Evolutionary conservation across 2,888 invertebrate genomes (phyloP).

Genomic region (Tenthredo mesomela): DNA sequence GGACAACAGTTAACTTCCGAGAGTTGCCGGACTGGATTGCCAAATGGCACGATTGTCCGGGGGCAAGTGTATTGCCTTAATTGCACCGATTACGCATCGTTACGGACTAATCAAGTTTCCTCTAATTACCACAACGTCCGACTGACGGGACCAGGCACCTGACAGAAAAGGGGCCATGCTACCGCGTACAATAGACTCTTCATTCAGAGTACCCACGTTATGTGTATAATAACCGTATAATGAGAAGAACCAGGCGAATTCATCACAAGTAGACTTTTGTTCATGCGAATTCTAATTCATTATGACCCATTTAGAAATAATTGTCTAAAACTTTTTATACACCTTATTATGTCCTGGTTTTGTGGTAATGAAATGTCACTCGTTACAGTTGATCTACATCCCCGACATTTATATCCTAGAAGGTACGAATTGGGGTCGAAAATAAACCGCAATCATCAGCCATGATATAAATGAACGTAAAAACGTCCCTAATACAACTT

Average conservation of each 20-base stretch:
- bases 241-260: not conserved
- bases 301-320: not conserved
- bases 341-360: not conserved
- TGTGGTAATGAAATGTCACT: not conserved
- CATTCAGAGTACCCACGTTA: not conserved
- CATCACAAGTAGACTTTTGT: not conserved
- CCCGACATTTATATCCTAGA: not conserved
- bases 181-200: constrained; percentile 12
- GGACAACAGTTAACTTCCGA: constrained; percentile 36
- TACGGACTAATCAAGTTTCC: constrained; percentile 44
- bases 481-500: not conserved
- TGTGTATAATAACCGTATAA: not conserved
- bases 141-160: constrained; percentile 8
- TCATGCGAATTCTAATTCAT: not conserved
- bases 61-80: constrained; percentile 34
- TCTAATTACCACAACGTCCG: constrained; percentile 44
- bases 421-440: not conserved
- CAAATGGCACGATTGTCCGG: constrained; percentile 30
- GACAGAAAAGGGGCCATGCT: not conserved
- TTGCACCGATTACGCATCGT: constrained; percentile 45
- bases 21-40: not conserved
- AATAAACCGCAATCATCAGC: not conserved
- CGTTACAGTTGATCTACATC: not conserved
- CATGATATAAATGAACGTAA: not conserved
- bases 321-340: not conserved